These are phyloP conservation scores for Catharus bicknelli DNA, from an alignment of 2,113 vertebrate genomes.

Conservation along the genomic window DNA sequence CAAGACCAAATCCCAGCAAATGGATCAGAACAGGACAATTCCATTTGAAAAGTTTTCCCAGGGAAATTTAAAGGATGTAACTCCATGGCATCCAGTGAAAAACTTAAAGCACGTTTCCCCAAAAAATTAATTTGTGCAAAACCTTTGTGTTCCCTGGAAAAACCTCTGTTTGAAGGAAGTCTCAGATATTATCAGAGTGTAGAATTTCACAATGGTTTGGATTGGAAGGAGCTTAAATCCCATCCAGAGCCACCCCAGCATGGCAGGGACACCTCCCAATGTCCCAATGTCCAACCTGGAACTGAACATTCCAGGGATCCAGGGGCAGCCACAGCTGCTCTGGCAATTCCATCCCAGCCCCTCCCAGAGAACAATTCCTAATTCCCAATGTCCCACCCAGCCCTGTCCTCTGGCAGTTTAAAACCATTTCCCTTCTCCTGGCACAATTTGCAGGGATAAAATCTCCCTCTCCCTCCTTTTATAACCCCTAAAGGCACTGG, in stretches of 20 bases:
- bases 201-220: not conserved
- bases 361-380: not conserved
- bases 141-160: not conserved
- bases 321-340: not conserved
- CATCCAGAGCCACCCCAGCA: too few species aligned
- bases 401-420: not conserved
- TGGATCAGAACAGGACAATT: not conserved
- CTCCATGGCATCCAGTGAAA: not conserved
- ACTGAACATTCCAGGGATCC: not conserved
- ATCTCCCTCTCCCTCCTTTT: not conserved
- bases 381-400: rapidly evolving
- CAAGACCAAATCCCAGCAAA: not conserved
- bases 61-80: not conserved
- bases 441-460: not conserved
- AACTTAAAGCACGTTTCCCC: not conserved
- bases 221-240: not conserved
- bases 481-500: not conserved
- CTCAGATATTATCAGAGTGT: not conserved
- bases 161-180: not conserved
- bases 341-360: rapidly evolving
- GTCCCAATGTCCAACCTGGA: not conserved
- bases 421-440: not conserved
- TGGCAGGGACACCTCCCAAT: not conserved
- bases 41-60: not conserved
- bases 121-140: not conserved